phyloP scores from a whole-genome alignment of 2,113 vertebrate species.

The Canis aureus region DNA sequence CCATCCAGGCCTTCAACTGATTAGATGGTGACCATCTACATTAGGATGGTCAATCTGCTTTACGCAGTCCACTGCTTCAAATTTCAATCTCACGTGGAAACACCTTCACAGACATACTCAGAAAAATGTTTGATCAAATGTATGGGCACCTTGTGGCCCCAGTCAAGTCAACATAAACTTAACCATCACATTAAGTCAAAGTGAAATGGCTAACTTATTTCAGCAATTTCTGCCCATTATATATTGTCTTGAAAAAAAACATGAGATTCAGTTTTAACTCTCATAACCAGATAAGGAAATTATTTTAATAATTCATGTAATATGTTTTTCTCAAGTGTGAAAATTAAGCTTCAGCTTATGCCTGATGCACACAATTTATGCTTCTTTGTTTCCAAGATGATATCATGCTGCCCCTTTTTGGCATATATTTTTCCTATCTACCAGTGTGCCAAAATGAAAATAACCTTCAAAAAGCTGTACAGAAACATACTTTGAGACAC shows the following conservation, averaged over 20 bases:
- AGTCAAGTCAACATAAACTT: background rate
- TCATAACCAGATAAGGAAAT: constrained; percentile 3
- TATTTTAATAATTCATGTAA: constrained; percentile 11
- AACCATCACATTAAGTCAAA: background rate
- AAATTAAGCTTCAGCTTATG: background rate
- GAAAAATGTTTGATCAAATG: background rate
- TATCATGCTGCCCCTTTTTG: background rate
- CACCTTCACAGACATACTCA: background rate
- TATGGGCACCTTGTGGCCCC: background rate
- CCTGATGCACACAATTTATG: background rate
- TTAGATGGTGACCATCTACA: background rate
- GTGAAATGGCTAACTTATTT: background rate
- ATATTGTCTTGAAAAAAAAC: background rate
- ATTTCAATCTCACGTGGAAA: background rate
- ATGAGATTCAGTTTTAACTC: background rate
- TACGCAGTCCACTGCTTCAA: background rate
- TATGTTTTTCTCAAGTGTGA: background rate
- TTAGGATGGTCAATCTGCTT: background rate
- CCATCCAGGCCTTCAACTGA: background rate
- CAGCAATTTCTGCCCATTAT: background rate
- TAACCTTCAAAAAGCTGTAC: background rate
- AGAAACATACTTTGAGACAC: background rate
- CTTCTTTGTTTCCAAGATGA: background rate
- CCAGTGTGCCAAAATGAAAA: background rate
- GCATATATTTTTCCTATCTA: background rate